Conservation (phyloP, 1,140 invertebrate genomes). For the Sitobion miscanthi region DNA sequence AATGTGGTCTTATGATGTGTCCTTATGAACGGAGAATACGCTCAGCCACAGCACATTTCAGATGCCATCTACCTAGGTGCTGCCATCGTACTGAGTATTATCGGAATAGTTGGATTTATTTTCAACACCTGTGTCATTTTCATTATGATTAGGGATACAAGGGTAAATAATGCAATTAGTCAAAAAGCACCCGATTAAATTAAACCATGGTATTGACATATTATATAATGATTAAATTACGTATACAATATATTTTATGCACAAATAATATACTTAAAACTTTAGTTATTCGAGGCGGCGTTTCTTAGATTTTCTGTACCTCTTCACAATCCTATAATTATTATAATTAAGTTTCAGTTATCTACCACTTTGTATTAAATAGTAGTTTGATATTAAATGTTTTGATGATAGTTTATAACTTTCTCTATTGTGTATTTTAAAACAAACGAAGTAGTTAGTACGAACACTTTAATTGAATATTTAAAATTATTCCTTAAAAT, state of each 20-base stretch:
- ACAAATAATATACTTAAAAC: not conserved
- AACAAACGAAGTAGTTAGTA: not conserved
- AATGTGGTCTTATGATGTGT: slow-evolving; percentile 46
- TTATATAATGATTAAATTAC: not conserved
- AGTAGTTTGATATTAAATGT: not conserved
- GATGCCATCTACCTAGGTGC: slow-evolving; percentile 41
- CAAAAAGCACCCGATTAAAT: not conserved
- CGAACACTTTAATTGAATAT: not conserved
- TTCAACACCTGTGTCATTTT: slow-evolving; percentile 50
- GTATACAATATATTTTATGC: not conserved
- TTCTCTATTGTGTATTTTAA: not conserved
- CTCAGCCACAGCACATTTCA: slow-evolving; percentile 16
- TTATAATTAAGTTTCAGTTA: not conserved
- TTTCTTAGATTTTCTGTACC: not conserved
- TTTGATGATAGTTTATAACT: not conserved
- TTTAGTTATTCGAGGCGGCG: not conserved
- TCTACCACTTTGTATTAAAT: not conserved
- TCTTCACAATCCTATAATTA: not conserved
- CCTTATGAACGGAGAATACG: slow-evolving; percentile 46
- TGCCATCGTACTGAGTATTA: slow-evolving; percentile 31
- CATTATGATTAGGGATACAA: slow-evolving; percentile 47
- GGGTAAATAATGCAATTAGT: slow-evolving; percentile 11
- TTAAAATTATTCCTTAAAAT: too few species aligned
- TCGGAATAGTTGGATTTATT: slow-evolving; percentile 43
- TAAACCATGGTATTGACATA: not conserved